Evolutionary conservation across 2,888 invertebrate species (phyloP).

Genomic region (Agrypnus murinus): DNA sequence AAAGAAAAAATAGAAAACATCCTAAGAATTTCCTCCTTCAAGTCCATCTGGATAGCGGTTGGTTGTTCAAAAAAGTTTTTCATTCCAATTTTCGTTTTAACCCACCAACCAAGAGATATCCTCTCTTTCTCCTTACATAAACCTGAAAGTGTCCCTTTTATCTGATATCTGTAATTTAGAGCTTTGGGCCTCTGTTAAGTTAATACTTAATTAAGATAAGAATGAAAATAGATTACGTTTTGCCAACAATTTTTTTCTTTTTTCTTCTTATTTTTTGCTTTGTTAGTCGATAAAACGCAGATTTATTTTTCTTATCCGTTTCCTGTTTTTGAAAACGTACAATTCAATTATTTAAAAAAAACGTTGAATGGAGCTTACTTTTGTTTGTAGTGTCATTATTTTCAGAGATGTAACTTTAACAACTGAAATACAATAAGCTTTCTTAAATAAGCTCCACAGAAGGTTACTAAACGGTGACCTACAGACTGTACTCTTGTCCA

Average conservation of each 20-base stretch:
- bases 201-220: conserved; percentile 60
- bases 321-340: no score
- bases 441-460: no score
- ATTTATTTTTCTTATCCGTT: conserved; percentile 15
- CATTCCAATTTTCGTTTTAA: conserved; percentile 52
- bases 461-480: no score
- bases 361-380: no score
- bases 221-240: conserved; percentile 53
- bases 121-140: conserved; percentile 57
- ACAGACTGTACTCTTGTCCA: no score
- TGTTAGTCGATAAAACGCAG: conserved; percentile 36
- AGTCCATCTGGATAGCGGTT: not conserved
- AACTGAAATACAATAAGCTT: no score
- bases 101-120: conserved; percentile 52
- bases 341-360: no score
- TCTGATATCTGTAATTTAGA: conserved; percentile 64
- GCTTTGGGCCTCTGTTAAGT: conserved; percentile 60
- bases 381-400: no score
- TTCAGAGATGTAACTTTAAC: no score
- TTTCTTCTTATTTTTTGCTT: no score
- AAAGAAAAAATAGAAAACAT: no score
- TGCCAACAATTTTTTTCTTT: conserved; percentile 36
- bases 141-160: conserved; percentile 61
- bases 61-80: conserved; percentile 31
- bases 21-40: conserved; percentile 7